These are phyloP conservation scores for Xylota segnis DNA, from an alignment of 2,888 invertebrate genomes.

Conservation along the genomic window DNA sequence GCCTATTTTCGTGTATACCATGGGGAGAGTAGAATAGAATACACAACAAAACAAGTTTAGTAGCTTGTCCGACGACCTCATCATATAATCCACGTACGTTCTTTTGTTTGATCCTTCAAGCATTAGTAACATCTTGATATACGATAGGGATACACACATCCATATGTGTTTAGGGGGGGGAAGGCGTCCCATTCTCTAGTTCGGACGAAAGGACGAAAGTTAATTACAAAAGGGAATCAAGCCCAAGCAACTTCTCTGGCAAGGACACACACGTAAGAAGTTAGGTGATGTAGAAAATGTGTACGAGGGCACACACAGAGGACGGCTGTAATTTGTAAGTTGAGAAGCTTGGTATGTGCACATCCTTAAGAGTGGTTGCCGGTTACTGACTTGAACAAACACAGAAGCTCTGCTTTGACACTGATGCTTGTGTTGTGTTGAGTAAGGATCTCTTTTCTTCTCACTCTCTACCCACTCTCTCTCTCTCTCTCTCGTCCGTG, in stretches of 20 bases:
- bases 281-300: constrained; percentile 50
- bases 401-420: constrained; percentile 49
- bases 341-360: constrained; percentile 63
- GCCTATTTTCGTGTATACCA: constrained; percentile 37
- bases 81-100: constrained; percentile 68
- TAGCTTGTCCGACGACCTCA: constrained; percentile 62
- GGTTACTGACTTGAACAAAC: constrained; percentile 65
- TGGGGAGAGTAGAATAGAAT: constrained; percentile 1
- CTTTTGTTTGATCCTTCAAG: constrained; percentile 71
- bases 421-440: constrained; percentile 8
- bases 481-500: neutral
- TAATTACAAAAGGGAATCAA: constrained; percentile 71
- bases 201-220: constrained; percentile 53
- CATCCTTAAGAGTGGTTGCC: constrained; percentile 69
- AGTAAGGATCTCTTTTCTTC: neutral
- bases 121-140: constrained; percentile 64
- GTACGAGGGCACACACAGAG: constrained; percentile 23
- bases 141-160: constrained; percentile 6
- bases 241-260: constrained; percentile 37
- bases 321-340: constrained; percentile 59
- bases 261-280: constrained; percentile 15
- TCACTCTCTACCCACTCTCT: neutral
- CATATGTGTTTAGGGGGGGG: neutral
- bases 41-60: constrained; percentile 52
- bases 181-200: neutral